Evolutionary conservation across 1,140 invertebrate genomes (phyloP), one percentile per base, ranked within the genome.

Genomic region (Acromyrmex charruanus): DNA sequence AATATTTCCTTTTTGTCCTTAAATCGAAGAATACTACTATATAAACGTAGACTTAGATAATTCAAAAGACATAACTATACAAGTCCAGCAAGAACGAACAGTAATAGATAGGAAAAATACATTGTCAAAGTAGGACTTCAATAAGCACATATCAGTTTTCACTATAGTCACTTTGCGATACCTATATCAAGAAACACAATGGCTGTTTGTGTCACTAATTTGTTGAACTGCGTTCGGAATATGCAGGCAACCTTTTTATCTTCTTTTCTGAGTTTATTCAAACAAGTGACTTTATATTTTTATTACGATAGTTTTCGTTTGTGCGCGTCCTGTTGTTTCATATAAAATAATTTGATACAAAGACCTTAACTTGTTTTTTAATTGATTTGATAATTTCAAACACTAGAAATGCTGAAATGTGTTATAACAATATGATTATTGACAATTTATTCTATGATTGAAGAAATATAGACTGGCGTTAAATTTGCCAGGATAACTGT

Each of bases 121-220:
- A 44, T 16, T 31, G 28, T 58, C 25, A 35, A 77, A 39, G 14
- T 28, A 28, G n/a, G 16, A 81, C 25, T 66, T 75, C 31, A 44
- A 12, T 51, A 63, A 1, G n/a, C 25, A 44, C 16, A 28, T 63
- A 12, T 77, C 61, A n/a, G 18, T 21, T 75, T 59, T 75, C 31
- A 10, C 59, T 66, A 35, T 10, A 82, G 53, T 81, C 35, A 2
- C 18, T 39, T 25, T 25, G 49, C 25, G 66, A 44, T 71, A 69
- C 1, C 14, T 71, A 28, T 35, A 53, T 49, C 21, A 39, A 74
- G 80, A 82, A 28, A 21, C 25, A 82, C 68, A 82, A 74, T 82
- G 21, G 68, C 10, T 35, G 35, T 3, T 18, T 39, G 51, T 44
- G 66, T 82, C n/a, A 74, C 68, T 82, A 49, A 82, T 74, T 82